phyloP scores from a whole-genome alignment of 2,113 vertebrate species.

The Sialia sialis region DNA sequence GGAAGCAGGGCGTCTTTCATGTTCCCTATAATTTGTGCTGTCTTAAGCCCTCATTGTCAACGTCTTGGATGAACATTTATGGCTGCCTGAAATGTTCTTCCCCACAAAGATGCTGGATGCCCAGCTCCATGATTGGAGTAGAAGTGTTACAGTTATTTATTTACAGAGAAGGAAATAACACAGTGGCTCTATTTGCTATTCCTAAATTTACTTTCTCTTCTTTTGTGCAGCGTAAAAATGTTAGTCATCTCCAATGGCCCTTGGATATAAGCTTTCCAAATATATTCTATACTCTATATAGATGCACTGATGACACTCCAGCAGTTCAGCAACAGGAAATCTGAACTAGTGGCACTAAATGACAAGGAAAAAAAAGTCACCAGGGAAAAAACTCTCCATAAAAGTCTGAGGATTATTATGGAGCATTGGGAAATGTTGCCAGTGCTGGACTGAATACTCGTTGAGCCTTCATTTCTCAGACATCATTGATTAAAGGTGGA shows the following conservation, averaged over 20 bases:
- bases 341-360: slow-evolving; percentile 62
- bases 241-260: slow-evolving; percentile 69
- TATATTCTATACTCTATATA: slow-evolving; percentile 67
- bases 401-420: slow-evolving; percentile 18
- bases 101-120: slow-evolving; percentile 44
- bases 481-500: slow-evolving; percentile 15
- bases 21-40: slow-evolving; percentile 55
- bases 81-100: slow-evolving; percentile 32
- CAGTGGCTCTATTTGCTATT: slow-evolving; percentile 69
- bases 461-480: background rate
- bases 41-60: slow-evolving; percentile 62
- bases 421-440: slow-evolving; percentile 6
- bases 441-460: background rate
- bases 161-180: slow-evolving; percentile 66
- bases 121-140: background rate
- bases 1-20: slow-evolving; percentile 51
- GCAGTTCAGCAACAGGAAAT: slow-evolving; percentile 59
- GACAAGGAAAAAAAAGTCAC: slow-evolving; percentile 55
- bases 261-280: slow-evolving; percentile 76
- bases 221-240: slow-evolving; percentile 67
- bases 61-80: slow-evolving; percentile 32
- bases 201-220: slow-evolving; percentile 68
- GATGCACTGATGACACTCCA: slow-evolving; percentile 64
- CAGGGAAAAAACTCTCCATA: slow-evolving; percentile 45
- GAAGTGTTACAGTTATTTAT: slow-evolving; percentile 62